Base-by-base conservation (phyloP, 1,140 invertebrate genomes). In the Cyphomyrmex costatus region DNA sequence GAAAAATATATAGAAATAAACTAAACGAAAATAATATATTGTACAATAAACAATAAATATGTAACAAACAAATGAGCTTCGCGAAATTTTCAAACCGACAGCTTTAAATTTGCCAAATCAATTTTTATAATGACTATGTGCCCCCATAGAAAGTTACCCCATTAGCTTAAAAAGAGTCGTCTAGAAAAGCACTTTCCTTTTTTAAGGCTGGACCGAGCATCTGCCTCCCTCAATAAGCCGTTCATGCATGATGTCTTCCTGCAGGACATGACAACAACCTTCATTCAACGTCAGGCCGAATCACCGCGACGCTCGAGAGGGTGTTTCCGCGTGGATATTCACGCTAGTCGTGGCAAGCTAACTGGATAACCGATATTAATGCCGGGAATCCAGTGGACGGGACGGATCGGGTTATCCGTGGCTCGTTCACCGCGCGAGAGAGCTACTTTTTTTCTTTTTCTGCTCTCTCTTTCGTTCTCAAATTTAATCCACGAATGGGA, bases 401-500 rank as follows among this genome's bases (percentile, higher is more conserved):
- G 60, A 73, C 89, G 63, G 86, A 88, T 91, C 79, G 78, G 79
- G 88, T 91, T 86, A 74, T 83, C 66, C 58, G 76, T 87, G 60
- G 78, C 76, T 91, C 76, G 82, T 88, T 91, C 87, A 56, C 42
- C 85, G 36, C 36, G 8, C 36, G 36, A 42, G 36, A 42, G 61
- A 86, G 78, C 84, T 88, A 51, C 21, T 60, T 53, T 53, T 65
- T 36, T 7, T 36, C 53, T 60, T 71, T 46, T 80, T 21, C 8
- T 58, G 6, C 42, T 68, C 14, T 56, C 24, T 73, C 76, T 91
- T 84, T 89, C 85, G 51, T 82, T 91, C 86, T 91, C 85, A 88
- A 91, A 91, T 91, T 91, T 91, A 91, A 91, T 91, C 90, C 90
- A 46, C 63, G 89, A 90, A 89, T 90, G 89, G 86, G 88, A 86